These are phyloP conservation scores for Argyrosomus japonicus DNA, from an alignment of 2,113 vertebrate species.

Conservation along the genomic window DNA sequence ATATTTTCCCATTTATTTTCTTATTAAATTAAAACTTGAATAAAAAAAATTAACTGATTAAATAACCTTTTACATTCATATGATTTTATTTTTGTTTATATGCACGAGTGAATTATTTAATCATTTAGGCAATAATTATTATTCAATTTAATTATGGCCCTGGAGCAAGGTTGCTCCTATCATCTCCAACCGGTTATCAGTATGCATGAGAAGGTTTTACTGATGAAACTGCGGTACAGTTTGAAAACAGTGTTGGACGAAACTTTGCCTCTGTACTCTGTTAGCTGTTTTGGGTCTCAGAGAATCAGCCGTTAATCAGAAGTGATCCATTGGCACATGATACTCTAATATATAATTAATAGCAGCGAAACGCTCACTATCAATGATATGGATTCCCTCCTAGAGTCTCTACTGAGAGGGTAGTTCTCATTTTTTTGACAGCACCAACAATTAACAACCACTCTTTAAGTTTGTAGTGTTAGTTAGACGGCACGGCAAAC, in stretches of 20 bases:
- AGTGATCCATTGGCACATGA: conserved; percentile 20
- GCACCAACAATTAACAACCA: background rate
- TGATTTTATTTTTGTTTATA: background rate
- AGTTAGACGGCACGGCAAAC: background rate
- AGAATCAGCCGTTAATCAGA: conserved; percentile 18
- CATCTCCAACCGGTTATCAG: background rate
- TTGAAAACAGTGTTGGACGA: background rate
- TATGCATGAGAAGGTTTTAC: background rate
- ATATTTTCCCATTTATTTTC: background rate
- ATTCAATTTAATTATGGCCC: background rate
- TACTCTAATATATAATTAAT: conserved; percentile 28
- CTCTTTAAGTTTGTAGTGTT: background rate
- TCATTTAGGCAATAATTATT: background rate
- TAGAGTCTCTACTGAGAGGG: background rate
- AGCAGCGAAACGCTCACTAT: conserved; percentile 11
- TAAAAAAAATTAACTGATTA: background rate
- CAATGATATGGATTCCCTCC: background rate
- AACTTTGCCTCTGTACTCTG: background rate
- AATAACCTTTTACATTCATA: background rate
- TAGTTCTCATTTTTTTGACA: background rate
- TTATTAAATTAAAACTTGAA: background rate
- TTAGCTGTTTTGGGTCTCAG: background rate
- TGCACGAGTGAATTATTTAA: background rate
- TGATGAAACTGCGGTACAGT: background rate
- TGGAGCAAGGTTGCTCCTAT: background rate